phyloP scores from a whole-genome alignment of 1,140 invertebrate genomes.

The Pissodes strobi region DNA sequence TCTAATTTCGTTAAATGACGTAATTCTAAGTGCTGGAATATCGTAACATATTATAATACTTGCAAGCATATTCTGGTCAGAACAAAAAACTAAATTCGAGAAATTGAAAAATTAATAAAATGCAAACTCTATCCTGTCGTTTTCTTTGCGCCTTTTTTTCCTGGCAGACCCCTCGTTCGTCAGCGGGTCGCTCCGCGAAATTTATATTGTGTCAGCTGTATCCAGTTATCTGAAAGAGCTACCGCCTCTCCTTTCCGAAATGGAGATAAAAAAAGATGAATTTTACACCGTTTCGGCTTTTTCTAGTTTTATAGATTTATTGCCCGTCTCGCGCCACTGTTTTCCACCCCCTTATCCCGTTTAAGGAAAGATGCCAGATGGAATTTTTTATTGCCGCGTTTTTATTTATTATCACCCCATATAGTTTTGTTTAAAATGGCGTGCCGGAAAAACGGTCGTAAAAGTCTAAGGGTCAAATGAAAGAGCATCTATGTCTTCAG shows the following conservation, averaged over 20 bases:
- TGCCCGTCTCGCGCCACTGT: slow-evolving; percentile 12
- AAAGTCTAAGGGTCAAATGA: not conserved
- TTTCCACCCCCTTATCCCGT: slow-evolving; percentile 27
- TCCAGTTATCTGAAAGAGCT: slow-evolving; percentile 35
- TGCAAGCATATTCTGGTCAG: too few relatives aligned
- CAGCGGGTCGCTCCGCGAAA: too few relatives aligned
- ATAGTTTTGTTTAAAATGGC: too few relatives aligned
- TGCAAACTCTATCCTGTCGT: too few relatives aligned
- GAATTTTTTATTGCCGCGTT: slow-evolving; percentile 8
- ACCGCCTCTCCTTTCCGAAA: slow-evolving; percentile 24
- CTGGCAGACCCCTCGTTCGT: too few relatives aligned
- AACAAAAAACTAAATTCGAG: too few relatives aligned
- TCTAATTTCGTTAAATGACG: too few relatives aligned
- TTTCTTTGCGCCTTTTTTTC: too few relatives aligned
- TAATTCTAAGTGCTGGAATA: too few relatives aligned
- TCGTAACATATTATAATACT: too few relatives aligned
- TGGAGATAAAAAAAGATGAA: slow-evolving; percentile 34
- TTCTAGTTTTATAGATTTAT: slow-evolving; percentile 36
- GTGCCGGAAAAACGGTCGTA: not conserved
- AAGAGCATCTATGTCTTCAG: too few relatives aligned
- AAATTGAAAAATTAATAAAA: too few relatives aligned
- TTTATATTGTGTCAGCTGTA: slow-evolving; percentile 37
- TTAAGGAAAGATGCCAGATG: slow-evolving; percentile 25
- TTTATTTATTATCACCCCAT: not conserved
- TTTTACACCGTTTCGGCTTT: slow-evolving; percentile 35